Evolutionary conservation across 1,140 invertebrate genomes (phyloP), one percentile per base, ranked within the genome.

Genomic region (Anastrepha ludens): DNA sequence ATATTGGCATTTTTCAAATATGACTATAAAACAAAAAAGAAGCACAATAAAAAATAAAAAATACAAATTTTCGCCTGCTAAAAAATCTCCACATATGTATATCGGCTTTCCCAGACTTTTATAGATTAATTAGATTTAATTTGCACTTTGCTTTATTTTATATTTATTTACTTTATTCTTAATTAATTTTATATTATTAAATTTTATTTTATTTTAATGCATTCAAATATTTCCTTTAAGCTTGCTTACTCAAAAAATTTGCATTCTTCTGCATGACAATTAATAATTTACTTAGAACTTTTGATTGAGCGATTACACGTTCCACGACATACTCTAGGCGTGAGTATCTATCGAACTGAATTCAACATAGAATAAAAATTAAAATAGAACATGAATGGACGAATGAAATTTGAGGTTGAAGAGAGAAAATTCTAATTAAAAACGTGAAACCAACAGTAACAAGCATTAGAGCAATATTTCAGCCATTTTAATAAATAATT

Each of bases 271-370:
- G 41, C 67, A 44, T 44, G 44, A 15, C 13, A 74, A 41, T 44
- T 74, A 74, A 41, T 74, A 47, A 47, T 74, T 44, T 74, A 17
- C 67, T 6, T 8, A 55, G 11, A 55, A 55, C 50, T 55, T 55
- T 8, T 55, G 6, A 55, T 55, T 55, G 39, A 47, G 39, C 67
- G 41, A 39, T 41, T 74, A 15, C 67, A 47, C 67, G 67, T 44
- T 74, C 67, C 17, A 44, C 67, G 67, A 74, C 67, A 74, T 74
- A 74, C 67, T 74, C 67, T 74, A 41, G 67, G 44, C 67, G 41
- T 74, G 67, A 74, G 67, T 74, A 74, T 74, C 67, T 74, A 74
- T 74, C 67, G 67, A 41, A 74, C 67, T 74, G 67, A 74, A n/a
- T 74, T 74, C 44, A 17, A 74, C 47, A 74, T 74, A 74, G 67